Evolutionary conservation across 1,140 invertebrate genomes (phyloP).

Genomic region (Bombus huntii): DNA sequence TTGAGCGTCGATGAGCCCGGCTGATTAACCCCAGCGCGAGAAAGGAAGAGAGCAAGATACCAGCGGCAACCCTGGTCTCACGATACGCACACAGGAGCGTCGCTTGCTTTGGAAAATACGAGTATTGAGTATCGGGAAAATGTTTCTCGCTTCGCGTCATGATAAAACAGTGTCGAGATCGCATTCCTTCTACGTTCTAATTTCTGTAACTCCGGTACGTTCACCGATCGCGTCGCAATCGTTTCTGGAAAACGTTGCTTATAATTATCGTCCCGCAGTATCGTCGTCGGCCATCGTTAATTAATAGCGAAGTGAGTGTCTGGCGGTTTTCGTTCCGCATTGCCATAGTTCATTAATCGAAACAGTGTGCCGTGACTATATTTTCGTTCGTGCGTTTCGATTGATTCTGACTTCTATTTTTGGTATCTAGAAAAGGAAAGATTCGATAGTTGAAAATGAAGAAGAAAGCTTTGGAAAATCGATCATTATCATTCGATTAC

Average conservation of each 20-base stretch:
- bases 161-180: constrained; percentile 39
- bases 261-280: constrained; percentile 18
- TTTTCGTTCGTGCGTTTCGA: neutral
- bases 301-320: neutral
- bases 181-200: constrained; percentile 9
- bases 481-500: neutral
- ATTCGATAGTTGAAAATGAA: neutral
- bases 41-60: constrained; percentile 15
- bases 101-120: neutral
- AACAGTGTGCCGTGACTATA: no score
- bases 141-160: constrained; percentile 47
- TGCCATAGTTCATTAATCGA: neutral
- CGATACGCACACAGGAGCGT: neutral
- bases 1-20: constrained; percentile 2
- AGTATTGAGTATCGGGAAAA: constrained; percentile 38
- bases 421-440: no score
- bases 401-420: neutral
- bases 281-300: constrained; percentile 6
- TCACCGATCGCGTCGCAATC: constrained; percentile 4
- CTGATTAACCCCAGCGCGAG: constrained; percentile 35
- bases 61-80: neutral
- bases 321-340: neutral
- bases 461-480: neutral
- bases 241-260: constrained; percentile 12
- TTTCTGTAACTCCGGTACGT: neutral